phyloP scores from a whole-genome alignment of 1,140 invertebrate genomes.

The Archivesica marissinica region DNA sequence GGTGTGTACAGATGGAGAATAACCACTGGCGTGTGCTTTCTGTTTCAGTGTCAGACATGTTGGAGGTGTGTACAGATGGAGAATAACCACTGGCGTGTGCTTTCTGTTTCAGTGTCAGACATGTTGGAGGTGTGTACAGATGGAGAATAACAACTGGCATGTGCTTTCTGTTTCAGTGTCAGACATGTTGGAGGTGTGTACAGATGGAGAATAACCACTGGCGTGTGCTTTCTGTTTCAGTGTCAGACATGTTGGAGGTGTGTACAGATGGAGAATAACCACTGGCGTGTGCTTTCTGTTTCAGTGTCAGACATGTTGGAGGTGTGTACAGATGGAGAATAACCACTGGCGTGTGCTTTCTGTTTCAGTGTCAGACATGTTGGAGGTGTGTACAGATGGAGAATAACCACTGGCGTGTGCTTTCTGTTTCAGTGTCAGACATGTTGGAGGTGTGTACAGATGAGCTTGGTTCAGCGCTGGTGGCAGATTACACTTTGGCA shows the following conservation, averaged over 20 bases:
- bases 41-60: too few species aligned
- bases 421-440: slow-evolving; percentile 70
- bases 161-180: too few species aligned
- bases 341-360: not conserved
- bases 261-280: not conserved
- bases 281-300: not conserved
- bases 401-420: not conserved
- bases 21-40: too few species aligned
- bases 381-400: not conserved
- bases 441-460: slow-evolving; percentile 74
- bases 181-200: too few species aligned
- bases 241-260: not conserved
- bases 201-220: not conserved
- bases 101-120: too few species aligned
- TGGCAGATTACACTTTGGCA: slow-evolving; percentile 76
- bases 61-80: too few species aligned
- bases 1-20: too few species aligned
- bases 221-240: not conserved
- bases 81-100: too few species aligned
- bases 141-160: too few species aligned
- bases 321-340: not conserved
- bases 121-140: too few species aligned
- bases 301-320: not conserved
- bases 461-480: slow-evolving; percentile 74
- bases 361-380: not conserved